Conservation (phyloP, 1,140 invertebrate species). For the Drosophila prosaltans region DNA sequence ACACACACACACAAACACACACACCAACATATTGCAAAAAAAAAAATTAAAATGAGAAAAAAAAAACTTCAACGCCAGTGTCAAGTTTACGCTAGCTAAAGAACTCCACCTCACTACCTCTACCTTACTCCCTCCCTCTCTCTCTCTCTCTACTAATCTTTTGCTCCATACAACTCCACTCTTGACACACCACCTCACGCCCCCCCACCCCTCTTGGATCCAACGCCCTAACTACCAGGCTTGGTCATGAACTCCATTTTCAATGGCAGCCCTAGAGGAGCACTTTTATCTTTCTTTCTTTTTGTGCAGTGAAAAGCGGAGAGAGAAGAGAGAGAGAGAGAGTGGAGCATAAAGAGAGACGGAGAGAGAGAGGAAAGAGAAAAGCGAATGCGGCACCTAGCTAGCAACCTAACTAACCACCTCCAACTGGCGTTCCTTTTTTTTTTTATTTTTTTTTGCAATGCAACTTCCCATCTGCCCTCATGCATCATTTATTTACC, state of each 20-base stretch:
- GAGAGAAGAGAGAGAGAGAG: not conserved
- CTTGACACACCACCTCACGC: not conserved
- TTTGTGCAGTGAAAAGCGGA: constrained; percentile 59
- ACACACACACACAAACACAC: not conserved
- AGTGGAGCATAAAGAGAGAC: not conserved
- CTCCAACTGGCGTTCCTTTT: not conserved
- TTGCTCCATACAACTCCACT: not conserved
- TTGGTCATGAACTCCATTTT: constrained; percentile 79
- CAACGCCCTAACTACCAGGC: not conserved
- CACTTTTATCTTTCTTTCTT: constrained; percentile 61
- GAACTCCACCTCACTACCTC: not conserved
- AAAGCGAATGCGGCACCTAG: constrained; percentile 56
- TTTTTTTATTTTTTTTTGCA: too few species aligned
- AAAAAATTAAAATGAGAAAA: constrained; percentile 30
- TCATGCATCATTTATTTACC: constrained; percentile 16
- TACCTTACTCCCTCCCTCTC: constrained; percentile 13
- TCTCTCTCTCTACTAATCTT: not conserved
- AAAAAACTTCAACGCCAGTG: constrained; percentile 60
- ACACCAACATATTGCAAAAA: not conserved
- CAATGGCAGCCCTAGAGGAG: constrained; percentile 74
- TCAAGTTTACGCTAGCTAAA: constrained; percentile 74
- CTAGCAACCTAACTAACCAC: constrained; percentile 2
- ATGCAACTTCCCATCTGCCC: constrained; percentile 30
- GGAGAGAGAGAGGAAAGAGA: not conserved
- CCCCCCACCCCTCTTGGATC: not conserved